Base-by-base conservation (phyloP, 2,113 vertebrate species). In the Rattus rattus region DNA sequence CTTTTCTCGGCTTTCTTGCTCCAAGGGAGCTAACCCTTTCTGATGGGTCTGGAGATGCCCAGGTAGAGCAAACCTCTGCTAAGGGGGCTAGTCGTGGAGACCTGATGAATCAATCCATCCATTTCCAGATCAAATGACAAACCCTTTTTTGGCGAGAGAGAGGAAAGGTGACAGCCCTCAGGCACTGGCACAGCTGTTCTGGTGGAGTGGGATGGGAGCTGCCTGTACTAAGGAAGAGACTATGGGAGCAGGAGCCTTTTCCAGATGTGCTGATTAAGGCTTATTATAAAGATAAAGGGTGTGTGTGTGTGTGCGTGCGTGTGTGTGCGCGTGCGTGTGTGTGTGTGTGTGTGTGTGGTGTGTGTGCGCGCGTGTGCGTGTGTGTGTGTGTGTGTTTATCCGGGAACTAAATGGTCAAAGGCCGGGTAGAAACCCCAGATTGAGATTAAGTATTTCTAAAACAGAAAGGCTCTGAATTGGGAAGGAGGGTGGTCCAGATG, bases 1-100 rank as follows among this genome's bases (percentile, higher is more conserved):
- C 94, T 69, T 67, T 52, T n/a, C 47, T 54, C 5, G 2, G 76
- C 81, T 96, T 72, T 96, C 83, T 69, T 16, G 73, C 89, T 96
- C 92, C 1, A 12, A 96, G 87, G 91, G 88, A 79, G 85, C 96
- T 96, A 95, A 94, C 92, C 96, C 95, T 97, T 96, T 88, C 76
- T 5, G 61, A 86, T 73, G 72, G 72, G 81, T 93, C 89, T 72
- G 75, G 72, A 94, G 75, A 69, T 39, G 2, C 43, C 63, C 79
- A 65, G 79, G 63, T n/a, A 52, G 69, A 92, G 81, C 56, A 84
- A 84, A 49, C 2, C 75, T 88, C 26, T 43, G 75, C 52, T 75
- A 84, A 30, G 17, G 69, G 54, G 36, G 81, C 20, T 85, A 70
- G 33, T 54, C 30, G 52, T 43, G 91, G 77, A 52, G 47, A 87